These are phyloP conservation scores for Globodera rostochiensis DNA, from an alignment of 1,140 invertebrate genomes.

Conservation along the genomic window DNA sequence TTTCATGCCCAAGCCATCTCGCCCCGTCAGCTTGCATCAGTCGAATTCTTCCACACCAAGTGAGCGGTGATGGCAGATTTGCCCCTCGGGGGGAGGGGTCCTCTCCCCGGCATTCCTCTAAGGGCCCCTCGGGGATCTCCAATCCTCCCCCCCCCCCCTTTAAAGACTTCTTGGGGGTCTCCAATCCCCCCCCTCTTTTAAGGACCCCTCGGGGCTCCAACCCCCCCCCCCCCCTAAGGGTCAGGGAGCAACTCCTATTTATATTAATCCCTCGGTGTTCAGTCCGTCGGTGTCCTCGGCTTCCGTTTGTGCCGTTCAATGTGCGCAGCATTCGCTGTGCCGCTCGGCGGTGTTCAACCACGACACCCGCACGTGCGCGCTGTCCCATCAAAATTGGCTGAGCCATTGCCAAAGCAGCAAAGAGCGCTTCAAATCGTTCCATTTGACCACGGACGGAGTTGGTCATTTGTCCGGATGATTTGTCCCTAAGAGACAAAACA, in stretches of 20 bases:
- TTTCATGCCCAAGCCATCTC: conserved; percentile 35
- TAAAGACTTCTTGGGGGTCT: no score
- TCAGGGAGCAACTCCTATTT: no score
- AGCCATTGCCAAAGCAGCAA: conserved; percentile 9
- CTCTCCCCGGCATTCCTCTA: no score
- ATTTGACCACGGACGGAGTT: conserved; percentile 25
- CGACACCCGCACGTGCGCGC: conserved; percentile 16
- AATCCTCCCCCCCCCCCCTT: no score
- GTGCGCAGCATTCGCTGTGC: conserved; percentile 12
- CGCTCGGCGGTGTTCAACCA: conserved; percentile 25
- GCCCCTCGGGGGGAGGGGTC: no score
- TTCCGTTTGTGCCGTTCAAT: conserved; percentile 12
- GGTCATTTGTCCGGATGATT: not conserved
- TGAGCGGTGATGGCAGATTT: not conserved
- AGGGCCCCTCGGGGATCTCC: no score
- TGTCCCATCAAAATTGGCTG: not conserved
- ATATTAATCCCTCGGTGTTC: no score
- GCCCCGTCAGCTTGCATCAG: conserved; percentile 11
- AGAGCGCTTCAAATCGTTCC: conserved; percentile 28
- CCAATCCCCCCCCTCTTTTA: no score
- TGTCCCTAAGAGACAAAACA: not conserved
- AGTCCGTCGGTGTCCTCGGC: conserved; percentile 13
- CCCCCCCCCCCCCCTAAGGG: no score
- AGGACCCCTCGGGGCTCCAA: no score
- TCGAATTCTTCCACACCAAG: conserved; percentile 27